A percentile compares a stretch with the other conserved stretches of the same genome.
These are phyloP conservation scores for Drosophila peninsularis DNA, from an alignment of 2,888 invertebrate species.

Conservation along the genomic window DNA sequence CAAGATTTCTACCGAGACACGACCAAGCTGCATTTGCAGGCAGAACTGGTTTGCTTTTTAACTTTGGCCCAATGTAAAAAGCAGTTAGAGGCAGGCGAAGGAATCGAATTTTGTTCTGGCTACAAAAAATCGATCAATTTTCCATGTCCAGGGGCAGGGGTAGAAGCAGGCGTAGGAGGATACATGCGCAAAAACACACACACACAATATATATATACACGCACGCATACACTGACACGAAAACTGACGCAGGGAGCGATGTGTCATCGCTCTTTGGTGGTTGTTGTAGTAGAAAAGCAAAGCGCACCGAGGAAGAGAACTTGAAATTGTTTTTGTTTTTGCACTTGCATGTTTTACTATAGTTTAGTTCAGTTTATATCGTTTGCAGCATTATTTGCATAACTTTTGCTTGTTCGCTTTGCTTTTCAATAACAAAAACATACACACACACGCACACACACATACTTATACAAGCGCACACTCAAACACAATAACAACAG, in stretches of 20 bases:
- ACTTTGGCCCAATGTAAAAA: constrained; percentile 42
- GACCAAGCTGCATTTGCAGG: constrained; percentile 62
- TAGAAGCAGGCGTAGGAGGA: constrained; percentile 50
- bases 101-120: constrained; percentile 49
- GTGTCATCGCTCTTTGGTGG: constrained; percentile 72
- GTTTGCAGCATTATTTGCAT: constrained; percentile 60
- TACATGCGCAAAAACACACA: constrained; percentile 67
- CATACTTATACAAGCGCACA: constrained; percentile 28
- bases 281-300: constrained; percentile 51
- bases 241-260: constrained; percentile 59
- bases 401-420: constrained; percentile 54
- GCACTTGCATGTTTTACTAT: constrained; percentile 19
- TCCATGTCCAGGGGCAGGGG: constrained; percentile 27
- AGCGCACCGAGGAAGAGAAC: constrained; percentile 33
- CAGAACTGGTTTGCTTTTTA: constrained; percentile 73
- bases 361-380: constrained; percentile 36
- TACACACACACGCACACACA: constrained; percentile 24
- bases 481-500: constrained; percentile 65
- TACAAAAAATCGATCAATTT: constrained; percentile 73
- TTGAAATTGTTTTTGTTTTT: constrained; percentile 50
- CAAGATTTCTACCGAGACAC: constrained; percentile 56
- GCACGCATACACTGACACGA: constrained; percentile 27
- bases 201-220: constrained; percentile 22
- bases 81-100: constrained; percentile 48
- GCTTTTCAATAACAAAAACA: constrained; percentile 67